Conservation (phyloP, 2,888 invertebrate genomes). For the Polymixis lichenea region DNA sequence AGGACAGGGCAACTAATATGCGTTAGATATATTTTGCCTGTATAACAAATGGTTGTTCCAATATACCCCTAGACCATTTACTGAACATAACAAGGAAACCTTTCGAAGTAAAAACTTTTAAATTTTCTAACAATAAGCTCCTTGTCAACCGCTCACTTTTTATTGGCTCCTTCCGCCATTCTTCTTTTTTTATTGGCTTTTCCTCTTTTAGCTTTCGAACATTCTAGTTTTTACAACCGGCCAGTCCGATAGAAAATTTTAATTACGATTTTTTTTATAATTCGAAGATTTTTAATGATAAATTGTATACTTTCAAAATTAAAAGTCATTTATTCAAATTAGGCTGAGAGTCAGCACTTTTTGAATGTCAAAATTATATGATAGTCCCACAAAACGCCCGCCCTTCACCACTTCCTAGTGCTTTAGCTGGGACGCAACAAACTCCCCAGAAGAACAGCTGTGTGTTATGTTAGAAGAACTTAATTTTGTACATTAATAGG, state of each 20-base stretch:
- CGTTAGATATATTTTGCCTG: too few relatives aligned
- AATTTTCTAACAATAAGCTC: conserved; percentile 25
- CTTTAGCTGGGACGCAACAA: too few relatives aligned
- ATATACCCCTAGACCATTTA: neutral
- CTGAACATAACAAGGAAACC: neutral
- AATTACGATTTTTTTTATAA: neutral
- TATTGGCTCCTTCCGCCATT: conserved; percentile 39
- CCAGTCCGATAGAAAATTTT: neutral
- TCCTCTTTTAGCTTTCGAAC: conserved; percentile 22
- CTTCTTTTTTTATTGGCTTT: conserved; percentile 47
- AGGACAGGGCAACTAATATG: too few relatives aligned
- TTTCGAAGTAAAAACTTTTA: conserved; percentile 8
- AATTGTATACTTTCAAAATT: too few relatives aligned
- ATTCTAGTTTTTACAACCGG: conserved; percentile 13
- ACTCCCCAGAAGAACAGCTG: too few relatives aligned
- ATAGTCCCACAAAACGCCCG: too few relatives aligned
- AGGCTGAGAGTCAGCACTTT: too few relatives aligned
- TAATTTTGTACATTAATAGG: too few relatives aligned
- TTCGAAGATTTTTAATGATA: neutral
- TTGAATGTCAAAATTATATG: too few relatives aligned
- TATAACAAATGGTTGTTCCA: neutral
- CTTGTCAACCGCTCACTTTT: conserved; percentile 56
- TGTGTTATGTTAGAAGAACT: too few relatives aligned
- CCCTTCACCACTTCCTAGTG: too few relatives aligned
- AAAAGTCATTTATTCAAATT: too few relatives aligned